Percentiles rank a stretch among this genome's conserved stretches.
phyloP scores from a whole-genome alignment of 1,140 invertebrate genomes.

The Carcinoscorpius rotundicauda region DNA sequence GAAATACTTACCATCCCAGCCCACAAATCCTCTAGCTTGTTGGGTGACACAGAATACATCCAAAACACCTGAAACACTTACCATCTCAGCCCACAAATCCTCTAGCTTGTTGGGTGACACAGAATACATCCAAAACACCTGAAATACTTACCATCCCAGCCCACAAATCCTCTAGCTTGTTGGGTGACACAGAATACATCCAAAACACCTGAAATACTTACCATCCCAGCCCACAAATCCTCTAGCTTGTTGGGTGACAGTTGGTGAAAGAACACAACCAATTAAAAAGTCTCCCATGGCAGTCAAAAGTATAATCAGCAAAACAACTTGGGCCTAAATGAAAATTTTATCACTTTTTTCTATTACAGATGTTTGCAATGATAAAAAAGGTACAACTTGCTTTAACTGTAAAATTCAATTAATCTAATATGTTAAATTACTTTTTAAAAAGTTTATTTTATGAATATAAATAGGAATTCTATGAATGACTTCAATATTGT shows the following conservation, averaged over 20 bases:
- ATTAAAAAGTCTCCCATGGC: constrained; percentile 83
- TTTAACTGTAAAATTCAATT: neutral
- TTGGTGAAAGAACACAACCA: constrained; percentile 74
- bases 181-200: constrained; percentile 31
- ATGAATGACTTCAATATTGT: neutral
- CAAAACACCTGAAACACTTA: too few species aligned
- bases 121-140: too few species aligned
- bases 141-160: too few species aligned
- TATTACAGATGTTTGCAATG: neutral
- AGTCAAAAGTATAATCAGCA: constrained; percentile 70
- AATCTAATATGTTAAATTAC: neutral
- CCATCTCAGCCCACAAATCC: too few species aligned
- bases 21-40: constrained; percentile 68
- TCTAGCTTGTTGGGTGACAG: constrained; percentile 51
- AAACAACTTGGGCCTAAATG: constrained; percentile 66
- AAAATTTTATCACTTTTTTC: neutral
- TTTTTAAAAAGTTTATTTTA: neutral
- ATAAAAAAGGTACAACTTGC: neutral
- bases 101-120: too few species aligned
- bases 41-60: too few species aligned
- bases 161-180: too few species aligned
- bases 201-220: constrained; percentile 9
- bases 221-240: constrained; percentile 78
- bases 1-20: constrained; percentile 64
- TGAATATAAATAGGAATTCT: neutral